phyloP scores from a whole-genome alignment of 1,140 invertebrate genomes.

The Agrilus planipennis region DNA sequence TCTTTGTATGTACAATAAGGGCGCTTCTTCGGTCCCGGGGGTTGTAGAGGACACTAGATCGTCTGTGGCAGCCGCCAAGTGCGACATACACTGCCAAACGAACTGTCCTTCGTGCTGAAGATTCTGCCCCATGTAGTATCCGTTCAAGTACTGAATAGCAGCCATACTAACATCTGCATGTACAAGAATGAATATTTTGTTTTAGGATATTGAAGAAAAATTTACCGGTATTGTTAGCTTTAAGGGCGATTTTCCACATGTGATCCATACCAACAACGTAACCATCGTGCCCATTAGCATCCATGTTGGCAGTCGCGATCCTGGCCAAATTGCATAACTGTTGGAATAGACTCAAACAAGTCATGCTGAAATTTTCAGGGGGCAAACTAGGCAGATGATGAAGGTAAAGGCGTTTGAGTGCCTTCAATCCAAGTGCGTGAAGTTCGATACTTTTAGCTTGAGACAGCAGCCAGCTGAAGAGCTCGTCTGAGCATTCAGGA shows the following conservation, averaged over 20 bases:
- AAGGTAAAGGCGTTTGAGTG: conserved; percentile 75
- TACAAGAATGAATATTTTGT: too few relatives aligned
- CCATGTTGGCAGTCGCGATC: conserved; percentile 46
- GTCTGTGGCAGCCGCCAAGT: conserved; percentile 66
- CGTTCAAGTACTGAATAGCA: conserved; percentile 86
- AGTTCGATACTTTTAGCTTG: conserved; percentile 85
- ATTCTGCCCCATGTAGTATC: conserved; percentile 84
- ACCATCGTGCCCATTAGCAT: conserved; percentile 31
- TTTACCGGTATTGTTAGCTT: conserved; percentile 72
- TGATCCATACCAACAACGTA: conserved; percentile 80
- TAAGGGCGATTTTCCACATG: conserved; percentile 83
- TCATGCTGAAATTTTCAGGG: conserved; percentile 83
- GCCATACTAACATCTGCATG: conserved; percentile 81
- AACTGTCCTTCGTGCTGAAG: conserved; percentile 85
- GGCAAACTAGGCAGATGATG: conserved; percentile 78
- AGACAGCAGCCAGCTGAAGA: conserved; percentile 82
- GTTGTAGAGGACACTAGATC: conserved; percentile 45
- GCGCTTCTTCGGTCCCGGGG: conserved; percentile 49
- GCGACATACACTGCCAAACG: conserved; percentile 81
- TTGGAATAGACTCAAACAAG: conserved; percentile 79
- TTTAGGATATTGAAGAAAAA: too few relatives aligned
- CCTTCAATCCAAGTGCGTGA: conserved; percentile 77
- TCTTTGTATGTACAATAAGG: conserved; percentile 77
- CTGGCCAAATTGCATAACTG: conserved; percentile 77
- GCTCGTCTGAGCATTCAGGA: conserved; percentile 72